phyloP scores from a whole-genome alignment of 2,888 invertebrate genomes.

The Geotrupes spiniger region DNA sequence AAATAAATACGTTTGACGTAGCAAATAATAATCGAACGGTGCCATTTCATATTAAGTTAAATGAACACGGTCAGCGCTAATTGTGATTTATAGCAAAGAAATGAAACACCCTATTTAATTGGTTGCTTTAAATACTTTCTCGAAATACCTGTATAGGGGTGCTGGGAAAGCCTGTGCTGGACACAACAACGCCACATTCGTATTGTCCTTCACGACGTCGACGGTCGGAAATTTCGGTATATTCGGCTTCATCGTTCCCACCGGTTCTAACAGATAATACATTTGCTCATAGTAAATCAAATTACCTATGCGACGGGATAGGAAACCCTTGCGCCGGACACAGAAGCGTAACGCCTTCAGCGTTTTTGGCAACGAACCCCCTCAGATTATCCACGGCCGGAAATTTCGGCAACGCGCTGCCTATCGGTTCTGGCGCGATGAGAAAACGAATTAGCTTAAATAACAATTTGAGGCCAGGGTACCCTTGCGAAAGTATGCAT shows the following conservation, averaged over 20 bases:
- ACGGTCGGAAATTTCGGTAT: slow-evolving; percentile 59
- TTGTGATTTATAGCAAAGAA: too few relatives aligned
- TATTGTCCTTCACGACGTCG: slow-evolving; percentile 40
- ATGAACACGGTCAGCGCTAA: too few relatives aligned
- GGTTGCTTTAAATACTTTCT: neutral
- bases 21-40: too few relatives aligned
- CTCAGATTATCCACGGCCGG: slow-evolving; percentile 42
- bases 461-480: neutral
- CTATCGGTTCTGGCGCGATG: slow-evolving; percentile 48
- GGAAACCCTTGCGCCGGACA: slow-evolving; percentile 69
- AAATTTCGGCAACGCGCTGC: slow-evolving; percentile 53
- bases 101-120: too few relatives aligned
- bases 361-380: slow-evolving; percentile 36
- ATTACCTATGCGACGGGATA: slow-evolving; percentile 53
- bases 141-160: slow-evolving; percentile 47
- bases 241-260: slow-evolving; percentile 49
- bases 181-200: slow-evolving; percentile 50
- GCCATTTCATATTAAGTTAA: too few relatives aligned
- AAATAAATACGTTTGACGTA: neutral
- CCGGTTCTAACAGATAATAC: too few relatives aligned
- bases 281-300: too few relatives aligned
- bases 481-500: too few relatives aligned
- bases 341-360: slow-evolving; percentile 52
- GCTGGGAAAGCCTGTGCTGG: slow-evolving; percentile 57
- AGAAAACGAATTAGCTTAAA: neutral